These are phyloP conservation scores for Polymixis flavicincta DNA, from an alignment of 2,888 invertebrate species.

Conservation along the genomic window DNA sequence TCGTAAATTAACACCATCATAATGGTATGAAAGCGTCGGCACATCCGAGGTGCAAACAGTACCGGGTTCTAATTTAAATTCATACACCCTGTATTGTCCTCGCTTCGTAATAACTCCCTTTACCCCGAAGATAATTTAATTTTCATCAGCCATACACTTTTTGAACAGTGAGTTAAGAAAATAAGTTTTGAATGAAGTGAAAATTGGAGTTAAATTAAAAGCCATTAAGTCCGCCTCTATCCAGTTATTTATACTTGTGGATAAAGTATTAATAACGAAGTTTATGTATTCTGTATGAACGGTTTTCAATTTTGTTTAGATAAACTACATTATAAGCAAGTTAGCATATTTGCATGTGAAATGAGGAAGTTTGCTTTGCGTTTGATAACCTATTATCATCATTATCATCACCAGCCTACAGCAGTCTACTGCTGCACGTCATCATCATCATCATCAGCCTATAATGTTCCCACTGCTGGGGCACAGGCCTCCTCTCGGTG, in stretches of 20 bases:
- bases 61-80: constrained; percentile 63
- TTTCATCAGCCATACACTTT: constrained; percentile 55
- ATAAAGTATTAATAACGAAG: neutral
- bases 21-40: constrained; percentile 40
- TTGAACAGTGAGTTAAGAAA: constrained; percentile 37
- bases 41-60: constrained; percentile 48
- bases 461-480: no score
- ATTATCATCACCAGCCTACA: no score
- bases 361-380: neutral
- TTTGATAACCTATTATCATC: neutral
- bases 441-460: no score
- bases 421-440: no score
- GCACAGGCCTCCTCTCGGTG: no score
- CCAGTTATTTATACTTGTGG: neutral
- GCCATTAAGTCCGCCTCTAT: neutral
- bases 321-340: neutral
- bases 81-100: constrained; percentile 63
- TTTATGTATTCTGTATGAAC: neutral
- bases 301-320: no score
- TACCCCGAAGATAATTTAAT: constrained; percentile 60
- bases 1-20: constrained; percentile 58
- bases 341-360: neutral
- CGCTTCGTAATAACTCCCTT: constrained; percentile 49
- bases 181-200: neutral
- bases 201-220: neutral